These are phyloP conservation scores for Agrypnia vestita DNA, from an alignment of 1,140 invertebrate genomes.

Conservation along the genomic window DNA sequence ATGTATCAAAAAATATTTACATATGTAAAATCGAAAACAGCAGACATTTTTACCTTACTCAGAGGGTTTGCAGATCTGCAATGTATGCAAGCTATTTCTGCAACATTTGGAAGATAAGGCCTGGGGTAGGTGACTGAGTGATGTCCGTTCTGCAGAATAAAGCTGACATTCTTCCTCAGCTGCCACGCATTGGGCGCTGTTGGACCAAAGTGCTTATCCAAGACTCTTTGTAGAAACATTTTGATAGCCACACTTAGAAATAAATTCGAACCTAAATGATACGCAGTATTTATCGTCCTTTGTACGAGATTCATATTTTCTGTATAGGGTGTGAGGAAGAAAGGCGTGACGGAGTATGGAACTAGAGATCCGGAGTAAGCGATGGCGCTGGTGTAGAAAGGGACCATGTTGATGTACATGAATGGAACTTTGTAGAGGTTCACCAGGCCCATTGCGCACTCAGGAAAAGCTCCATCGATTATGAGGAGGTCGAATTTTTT, in stretches of 20 bases:
- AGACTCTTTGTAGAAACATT: conserved; percentile 70
- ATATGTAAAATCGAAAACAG: too few relatives aligned
- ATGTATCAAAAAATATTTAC: too few relatives aligned
- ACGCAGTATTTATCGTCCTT: conserved; percentile 74
- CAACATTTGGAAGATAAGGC: conserved; percentile 83
- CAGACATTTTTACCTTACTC: conserved; percentile 68
- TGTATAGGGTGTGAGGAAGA: conserved; percentile 79
- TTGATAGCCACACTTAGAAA: conserved; percentile 73
- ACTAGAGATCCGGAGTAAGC: conserved; percentile 80
- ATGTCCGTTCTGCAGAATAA: conserved; percentile 86
- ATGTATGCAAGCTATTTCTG: conserved; percentile 88
- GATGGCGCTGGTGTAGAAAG: conserved; percentile 79
- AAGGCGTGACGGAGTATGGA: conserved; percentile 81
- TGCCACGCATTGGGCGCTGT: conserved; percentile 77
- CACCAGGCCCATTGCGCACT: conserved; percentile 81
- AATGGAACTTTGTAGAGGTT: conserved; percentile 81
- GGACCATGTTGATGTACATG: conserved; percentile 86
- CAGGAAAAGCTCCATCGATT: conserved; percentile 85
- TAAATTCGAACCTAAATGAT: conserved; percentile 70
- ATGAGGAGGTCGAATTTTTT: conserved; percentile 80
- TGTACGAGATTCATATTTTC: conserved; percentile 81
- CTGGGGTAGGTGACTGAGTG: conserved; percentile 81
- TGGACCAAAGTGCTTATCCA: conserved; percentile 74
- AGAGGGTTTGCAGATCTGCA: conserved; percentile 80
- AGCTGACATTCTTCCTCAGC: conserved; percentile 79